Base-by-base conservation (phyloP, 2,797 vertebrate species). In the Tiaroga cobitis region DNA sequence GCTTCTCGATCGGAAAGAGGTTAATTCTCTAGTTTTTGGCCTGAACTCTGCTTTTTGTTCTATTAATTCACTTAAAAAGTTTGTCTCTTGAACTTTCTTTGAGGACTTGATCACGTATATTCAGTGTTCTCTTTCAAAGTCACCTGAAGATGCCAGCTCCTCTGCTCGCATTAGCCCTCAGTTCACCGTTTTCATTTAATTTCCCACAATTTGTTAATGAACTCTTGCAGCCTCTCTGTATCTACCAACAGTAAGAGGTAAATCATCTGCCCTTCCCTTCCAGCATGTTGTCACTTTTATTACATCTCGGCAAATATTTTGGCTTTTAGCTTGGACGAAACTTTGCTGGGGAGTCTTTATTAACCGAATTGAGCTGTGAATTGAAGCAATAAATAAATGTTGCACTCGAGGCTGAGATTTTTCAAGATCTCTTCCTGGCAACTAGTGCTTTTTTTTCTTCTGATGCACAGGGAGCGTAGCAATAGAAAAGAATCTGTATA, bases 381-480 rank as follows among this genome's bases (percentile, higher is more conserved):
- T 81, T 84, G 85, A 89, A 88, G 90, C 90, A 56, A 87, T 90
- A 89, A 92, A 89, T 90, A 89, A 90, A 92, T 86, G 89, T 84
- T 73, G 87, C 77, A 80, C 88, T 90, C 82, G 80, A 87, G 88
- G 87, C 86, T 80, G 69, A 86, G 86, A 75, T 91, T 89, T 86
- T 79, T 87, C 49, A 51, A 68, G 75, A 75, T 81, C 81, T 85
- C 76, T 18, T 56, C 76, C 21, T 24, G 65, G 73, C 39, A 32
- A 79, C 54, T 65, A 11, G 18, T 41, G 19, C 34, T 29, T 13
- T 67, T 34, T 79, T 83, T 32, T 34, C 34, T 26, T 43, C 70
- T 54, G 41, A 81, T 86, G 73, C 70, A 73, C 41, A 81, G 73
- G 77, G 67, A 86, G 26, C 59, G 43, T 51, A 86, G 84, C 76